These are phyloP conservation scores for Diphyllodes magnificus DNA, from an alignment of 2,113 vertebrate genomes.

Conservation along the genomic window DNA sequence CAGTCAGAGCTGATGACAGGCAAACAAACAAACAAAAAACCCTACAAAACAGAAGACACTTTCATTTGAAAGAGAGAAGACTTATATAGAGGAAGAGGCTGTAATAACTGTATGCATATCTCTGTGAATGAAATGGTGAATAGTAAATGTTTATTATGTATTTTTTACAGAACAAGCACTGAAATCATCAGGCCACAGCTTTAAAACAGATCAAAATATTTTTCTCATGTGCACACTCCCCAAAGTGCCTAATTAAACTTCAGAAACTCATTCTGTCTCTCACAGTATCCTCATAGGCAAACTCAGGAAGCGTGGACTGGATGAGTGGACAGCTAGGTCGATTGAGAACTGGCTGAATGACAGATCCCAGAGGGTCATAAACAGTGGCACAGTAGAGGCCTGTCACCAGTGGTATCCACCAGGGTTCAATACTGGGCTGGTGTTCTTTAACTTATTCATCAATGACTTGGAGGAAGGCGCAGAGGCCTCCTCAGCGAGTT, in stretches of 20 bases:
- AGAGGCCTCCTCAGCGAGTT: not conserved
- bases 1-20: not conserved
- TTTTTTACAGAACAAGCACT: not conserved
- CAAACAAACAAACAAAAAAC: not conserved
- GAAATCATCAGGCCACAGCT: not conserved
- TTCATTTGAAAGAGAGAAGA: not conserved
- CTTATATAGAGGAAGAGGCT: not conserved
- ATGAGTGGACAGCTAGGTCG: not conserved
- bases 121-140: not conserved
- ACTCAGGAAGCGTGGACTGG: not conserved
- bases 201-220: not conserved
- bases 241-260: not conserved
- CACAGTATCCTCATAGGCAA: not conserved
- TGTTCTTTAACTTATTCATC: rapidly evolving
- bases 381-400: not conserved
- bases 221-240: not conserved
- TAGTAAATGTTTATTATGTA: not conserved
- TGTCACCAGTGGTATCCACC: not conserved
- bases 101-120: not conserved
- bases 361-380: not conserved
- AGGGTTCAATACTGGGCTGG: not conserved
- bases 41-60: not conserved
- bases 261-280: not conserved
- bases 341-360: not conserved
- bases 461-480: not conserved